These are phyloP conservation scores for Myotis myotis DNA, from an alignment of 2,797 vertebrate species.

Conservation along the genomic window DNA sequence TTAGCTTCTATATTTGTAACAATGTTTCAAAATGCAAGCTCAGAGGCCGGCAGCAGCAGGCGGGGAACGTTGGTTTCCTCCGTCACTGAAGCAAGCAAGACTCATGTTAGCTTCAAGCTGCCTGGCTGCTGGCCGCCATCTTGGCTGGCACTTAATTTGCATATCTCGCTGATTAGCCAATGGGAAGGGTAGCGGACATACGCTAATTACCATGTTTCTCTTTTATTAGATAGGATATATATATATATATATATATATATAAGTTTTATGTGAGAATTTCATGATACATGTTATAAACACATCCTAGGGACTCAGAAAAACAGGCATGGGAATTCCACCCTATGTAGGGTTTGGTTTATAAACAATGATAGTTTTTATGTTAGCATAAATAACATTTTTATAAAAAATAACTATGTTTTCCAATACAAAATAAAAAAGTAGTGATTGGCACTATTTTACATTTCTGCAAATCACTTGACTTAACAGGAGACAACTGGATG, in stretches of 20 bases:
- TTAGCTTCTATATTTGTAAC: too few species aligned
- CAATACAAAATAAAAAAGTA: constrained; percentile 3
- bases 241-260: background rate
- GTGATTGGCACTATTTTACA: background rate
- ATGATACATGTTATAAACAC: background rate
- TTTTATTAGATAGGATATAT: too few species aligned
- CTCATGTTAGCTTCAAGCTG: too few species aligned
- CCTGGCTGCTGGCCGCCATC: too few species aligned
- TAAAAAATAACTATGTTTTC: constrained; percentile 31
- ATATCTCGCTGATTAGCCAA: too few species aligned
- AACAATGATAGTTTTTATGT: background rate
- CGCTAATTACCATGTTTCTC: too few species aligned
- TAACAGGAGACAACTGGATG: constrained; percentile 9
- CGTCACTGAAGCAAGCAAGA: too few species aligned
- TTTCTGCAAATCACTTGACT: constrained; percentile 46
- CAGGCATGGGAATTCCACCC: background rate
- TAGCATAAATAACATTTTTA: constrained; percentile 19
- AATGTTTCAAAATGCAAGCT: too few species aligned
- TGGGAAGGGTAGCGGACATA: too few species aligned
- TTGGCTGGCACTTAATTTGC: too few species aligned
- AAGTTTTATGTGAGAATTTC: background rate
- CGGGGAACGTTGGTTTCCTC: too few species aligned
- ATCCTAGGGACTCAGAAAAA: background rate
- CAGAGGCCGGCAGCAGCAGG: too few species aligned
- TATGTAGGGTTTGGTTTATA: background rate